Conservation (phyloP, 2,888 invertebrate species). For the Tiphia femorata region DNA sequence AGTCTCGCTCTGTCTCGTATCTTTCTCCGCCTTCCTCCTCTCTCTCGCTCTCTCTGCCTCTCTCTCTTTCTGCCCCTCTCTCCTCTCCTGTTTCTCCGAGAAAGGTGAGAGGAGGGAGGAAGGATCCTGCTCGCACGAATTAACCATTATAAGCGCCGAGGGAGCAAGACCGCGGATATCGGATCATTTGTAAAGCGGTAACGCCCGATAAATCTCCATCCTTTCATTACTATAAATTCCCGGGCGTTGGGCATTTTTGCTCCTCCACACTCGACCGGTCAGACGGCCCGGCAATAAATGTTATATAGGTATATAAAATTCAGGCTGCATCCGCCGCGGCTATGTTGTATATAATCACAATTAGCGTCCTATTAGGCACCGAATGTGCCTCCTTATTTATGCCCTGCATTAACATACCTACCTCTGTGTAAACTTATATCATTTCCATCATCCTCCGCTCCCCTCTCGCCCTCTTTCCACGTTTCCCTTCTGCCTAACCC, state of each 20-base stretch:
- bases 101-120: too few relatives aligned
- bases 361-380: conserved; percentile 50
- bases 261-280: conserved; percentile 34
- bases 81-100: not conserved
- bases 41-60: too few relatives aligned
- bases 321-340: conserved; percentile 38
- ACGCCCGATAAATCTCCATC: conserved; percentile 50
- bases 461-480: not conserved
- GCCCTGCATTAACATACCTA: conserved; percentile 39
- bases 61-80: too few relatives aligned
- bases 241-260: conserved; percentile 44
- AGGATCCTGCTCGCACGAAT: conserved; percentile 44
- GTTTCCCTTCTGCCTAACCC: too few relatives aligned
- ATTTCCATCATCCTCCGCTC: conserved; percentile 34
- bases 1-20: not conserved
- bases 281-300: conserved; percentile 44
- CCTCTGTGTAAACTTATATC: conserved; percentile 47
- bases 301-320: conserved; percentile 51
- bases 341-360: conserved; percentile 54
- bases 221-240: conserved; percentile 56
- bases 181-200: conserved; percentile 49
- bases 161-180: conserved; percentile 35
- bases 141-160: conserved; percentile 42
- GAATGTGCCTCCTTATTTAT: conserved; percentile 48
- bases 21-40: not conserved